phyloP scores from a whole-genome alignment of 1,140 invertebrate genomes.

The Agrypnia vestita region DNA sequence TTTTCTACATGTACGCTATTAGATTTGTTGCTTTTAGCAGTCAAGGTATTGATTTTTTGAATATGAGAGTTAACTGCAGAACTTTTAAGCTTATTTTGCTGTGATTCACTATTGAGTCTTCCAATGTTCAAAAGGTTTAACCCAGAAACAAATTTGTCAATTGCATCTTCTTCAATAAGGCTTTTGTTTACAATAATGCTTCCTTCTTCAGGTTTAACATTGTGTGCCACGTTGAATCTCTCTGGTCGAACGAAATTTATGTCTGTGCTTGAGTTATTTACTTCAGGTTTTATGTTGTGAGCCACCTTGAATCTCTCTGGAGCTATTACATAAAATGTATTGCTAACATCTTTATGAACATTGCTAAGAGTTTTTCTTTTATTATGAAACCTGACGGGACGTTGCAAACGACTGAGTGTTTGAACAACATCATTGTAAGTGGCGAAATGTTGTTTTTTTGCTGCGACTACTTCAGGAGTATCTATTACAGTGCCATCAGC shows the following conservation, averaged over 20 bases:
- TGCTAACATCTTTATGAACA: not conserved
- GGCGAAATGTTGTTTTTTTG: not conserved
- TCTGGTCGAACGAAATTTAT: not conserved
- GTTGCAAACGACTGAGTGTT: not conserved
- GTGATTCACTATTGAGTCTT: not conserved
- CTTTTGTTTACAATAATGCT: not conserved
- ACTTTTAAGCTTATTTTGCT: not conserved
- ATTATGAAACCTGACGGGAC: not conserved
- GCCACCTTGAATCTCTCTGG: not conserved
- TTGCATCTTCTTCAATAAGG: conserved; percentile 9
- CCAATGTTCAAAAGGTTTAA: conserved; percentile 17
- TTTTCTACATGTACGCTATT: too few species aligned
- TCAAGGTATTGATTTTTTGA: too few species aligned
- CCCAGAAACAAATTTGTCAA: not conserved
- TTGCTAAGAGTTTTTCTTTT: not conserved
- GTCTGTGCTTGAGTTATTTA: not conserved
- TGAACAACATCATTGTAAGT: not conserved
- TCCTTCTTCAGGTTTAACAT: not conserved
- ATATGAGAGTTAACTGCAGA: too few species aligned
- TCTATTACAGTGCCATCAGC: conserved; percentile 2
- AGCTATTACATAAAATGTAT: not conserved
- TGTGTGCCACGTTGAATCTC: not conserved
- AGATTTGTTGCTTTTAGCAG: too few species aligned
- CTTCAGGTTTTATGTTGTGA: not conserved
- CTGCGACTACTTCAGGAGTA: conserved; percentile 4